Evolutionary conservation across 2,797 vertebrate genomes (phyloP), one percentile per base, ranked within the genome.

Genomic region (Anguilla marmorata): DNA sequence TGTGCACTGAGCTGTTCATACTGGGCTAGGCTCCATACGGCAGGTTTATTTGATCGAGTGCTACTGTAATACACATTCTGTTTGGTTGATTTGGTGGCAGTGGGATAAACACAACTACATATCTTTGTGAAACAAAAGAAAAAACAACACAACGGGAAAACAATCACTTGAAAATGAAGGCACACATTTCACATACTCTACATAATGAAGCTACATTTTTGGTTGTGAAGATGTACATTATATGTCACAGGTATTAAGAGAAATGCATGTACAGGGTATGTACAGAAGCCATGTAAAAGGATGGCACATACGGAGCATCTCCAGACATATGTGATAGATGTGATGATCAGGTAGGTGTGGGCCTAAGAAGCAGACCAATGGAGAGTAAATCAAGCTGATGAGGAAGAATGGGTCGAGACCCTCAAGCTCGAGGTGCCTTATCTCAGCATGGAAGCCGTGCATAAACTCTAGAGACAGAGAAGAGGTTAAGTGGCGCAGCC

Each of bases 401-500:
- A 63, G 19, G n/a, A 41, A 48, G 24, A 56, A 16, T 50, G 12
- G 56, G 54, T 86, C 21, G 56, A 58, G 85, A 85, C 66, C 72
- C 84, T 63, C 30, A 52, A 48, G 72, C 74, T 80, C 37, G 33
- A 80, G 54, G 87, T 30, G 16, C 52, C 76, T 82, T n/a, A 86
- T 86, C 85, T 54, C 41, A 37, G 76, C 56, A 27, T 69, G 88
- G 86, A 84, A 63, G 79, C 69, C 6, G 33, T 86, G 11, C 16
- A 14, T 56, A n/a, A 30, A 27, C 76, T 86, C 41, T 19, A 69
- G 58, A 56, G 60, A 86, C 58, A 52, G 80, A 86, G 79, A 48
- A 86, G 66, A 86, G 63, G 76, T 89, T 86, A 86, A 89, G 85
- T 83, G 85, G n/a, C 0, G 8, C 19, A 48, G 84, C 83, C 76